phyloP scores from a whole-genome alignment of 2,888 invertebrate species.

The Lithophane ornitopus region DNA sequence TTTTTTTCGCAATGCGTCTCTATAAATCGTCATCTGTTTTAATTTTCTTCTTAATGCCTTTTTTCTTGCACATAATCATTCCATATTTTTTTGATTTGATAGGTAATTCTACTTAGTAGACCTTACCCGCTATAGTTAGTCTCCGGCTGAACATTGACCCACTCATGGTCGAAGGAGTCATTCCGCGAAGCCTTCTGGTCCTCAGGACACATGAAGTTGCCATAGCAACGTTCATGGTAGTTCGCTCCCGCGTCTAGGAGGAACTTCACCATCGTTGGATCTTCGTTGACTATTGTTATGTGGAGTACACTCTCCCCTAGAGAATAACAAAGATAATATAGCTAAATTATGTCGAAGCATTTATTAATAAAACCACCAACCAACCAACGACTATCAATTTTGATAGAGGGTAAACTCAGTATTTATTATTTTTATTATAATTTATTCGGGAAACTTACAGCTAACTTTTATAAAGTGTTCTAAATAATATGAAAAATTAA shows the following conservation, averaged over 20 bases:
- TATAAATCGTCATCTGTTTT: background rate
- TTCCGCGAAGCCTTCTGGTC: conserved; percentile 98
- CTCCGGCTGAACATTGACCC: conserved; percentile 95
- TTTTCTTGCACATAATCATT: background rate
- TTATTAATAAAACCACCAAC: background rate
- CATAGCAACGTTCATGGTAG: conserved; percentile 97
- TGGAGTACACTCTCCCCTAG: conserved; percentile 98
- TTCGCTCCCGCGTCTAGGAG: conserved; percentile 97
- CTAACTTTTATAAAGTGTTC: too few species aligned
- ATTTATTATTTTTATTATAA: too few species aligned
- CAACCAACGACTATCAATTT: background rate
- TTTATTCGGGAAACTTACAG: too few species aligned
- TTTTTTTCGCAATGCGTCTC: background rate
- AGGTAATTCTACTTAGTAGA: background rate
- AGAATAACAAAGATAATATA: background rate
- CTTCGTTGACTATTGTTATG: conserved; percentile 99
- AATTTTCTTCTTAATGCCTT: background rate
- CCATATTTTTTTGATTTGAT: background rate
- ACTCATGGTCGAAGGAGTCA: conserved; percentile 97
- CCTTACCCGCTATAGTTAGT: conserved; percentile 93
- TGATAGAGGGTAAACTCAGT: background rate
- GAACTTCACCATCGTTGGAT: conserved; percentile 99
- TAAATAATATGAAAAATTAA: too few species aligned
- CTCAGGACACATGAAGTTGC: conserved; percentile 99
- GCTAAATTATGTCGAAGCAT: background rate